These are phyloP conservation scores for Melanotaenia duboulayi DNA, from an alignment of 2,113 vertebrate genomes.

Conservation along the genomic window DNA sequence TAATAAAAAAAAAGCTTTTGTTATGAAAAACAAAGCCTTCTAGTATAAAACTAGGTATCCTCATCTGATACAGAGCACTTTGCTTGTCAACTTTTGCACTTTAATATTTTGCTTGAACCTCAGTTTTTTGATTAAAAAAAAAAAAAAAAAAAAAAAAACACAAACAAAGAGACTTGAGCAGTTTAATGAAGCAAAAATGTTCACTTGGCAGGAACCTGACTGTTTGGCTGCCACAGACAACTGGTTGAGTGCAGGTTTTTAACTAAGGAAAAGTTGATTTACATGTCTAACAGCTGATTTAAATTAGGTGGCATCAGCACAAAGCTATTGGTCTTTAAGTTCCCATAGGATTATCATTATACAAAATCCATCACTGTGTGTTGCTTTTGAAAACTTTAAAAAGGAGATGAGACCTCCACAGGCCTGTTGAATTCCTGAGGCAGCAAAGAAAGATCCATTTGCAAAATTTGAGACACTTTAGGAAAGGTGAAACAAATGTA, in stretches of 20 bases:
- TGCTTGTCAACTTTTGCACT: neutral
- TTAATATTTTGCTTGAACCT: neutral
- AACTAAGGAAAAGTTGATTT: neutral
- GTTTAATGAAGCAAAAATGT: constrained; percentile 14
- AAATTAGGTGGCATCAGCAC: constrained; percentile 5
- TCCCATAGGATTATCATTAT: neutral
- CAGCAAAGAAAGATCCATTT: neutral
- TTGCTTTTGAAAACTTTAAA: neutral
- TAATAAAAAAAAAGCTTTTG: constrained; percentile 8
- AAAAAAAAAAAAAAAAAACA: too few relatives aligned
- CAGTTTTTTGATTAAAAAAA: neutral
- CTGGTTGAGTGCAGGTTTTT: neutral
- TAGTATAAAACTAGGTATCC: neutral
- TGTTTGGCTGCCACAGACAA: neutral
- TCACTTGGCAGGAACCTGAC: neutral
- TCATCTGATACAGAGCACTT: neutral
- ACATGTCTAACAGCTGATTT: neutral
- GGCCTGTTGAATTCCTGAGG: too few relatives aligned
- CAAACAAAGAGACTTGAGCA: neutral
- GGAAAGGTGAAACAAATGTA: too few relatives aligned
- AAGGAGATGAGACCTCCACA: neutral
- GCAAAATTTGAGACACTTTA: neutral
- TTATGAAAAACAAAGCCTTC: neutral
- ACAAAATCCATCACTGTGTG: neutral
- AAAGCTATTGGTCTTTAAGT: neutral